Base-by-base conservation (phyloP, 2,113 vertebrate species). In the Pyrgilauda ruficollis region DNA sequence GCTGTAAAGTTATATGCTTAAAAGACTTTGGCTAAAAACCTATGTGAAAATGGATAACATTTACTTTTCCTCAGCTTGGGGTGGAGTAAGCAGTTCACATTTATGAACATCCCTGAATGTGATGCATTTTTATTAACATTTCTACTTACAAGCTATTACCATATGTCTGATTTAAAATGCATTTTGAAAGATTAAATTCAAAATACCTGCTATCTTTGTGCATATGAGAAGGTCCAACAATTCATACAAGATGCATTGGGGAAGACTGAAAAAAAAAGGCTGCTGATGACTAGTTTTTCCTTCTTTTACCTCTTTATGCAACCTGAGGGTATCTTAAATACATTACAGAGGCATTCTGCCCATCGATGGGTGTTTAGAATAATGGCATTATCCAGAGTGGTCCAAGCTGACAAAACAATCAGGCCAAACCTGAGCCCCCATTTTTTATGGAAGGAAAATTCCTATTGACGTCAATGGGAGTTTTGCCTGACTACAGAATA, bases 1-100 rank as follows among this genome's bases (percentile, higher is more conserved):
- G 70, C 64, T 96, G 37, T 96, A 97, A 97, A 97, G 90, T 96
- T 97, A 91, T 72, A 95, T 80, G 63, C 72, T 90, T 96, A 92
- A 97, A 97, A 93, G 90, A 68, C 59, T 96, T 92, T 92, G 93
- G 88, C 84, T 94, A 44, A 97, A 95, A 68, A 35, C 64, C 79
- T 70, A 90, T 77, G 61, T 96, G 84, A 89, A 97, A 97, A 96
- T 12, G 55, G 82, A 61, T 97, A 97, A 90, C 53, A 84, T 96
- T 93, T 97, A 94, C 77, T 92, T 97, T 97, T 92, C 35, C 69
- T 92, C 84, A 94, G 74, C 44, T 89, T 89, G 69, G 86, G 47
- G 72, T 55, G 30, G 86, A 92, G 52, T 87, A 94, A 96, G 79
- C 1, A 2, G 67, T 93, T 97, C 72, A 68, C 47, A 49, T 82